phyloP scores from a whole-genome alignment of 2,888 invertebrate species.

The Eupithecia exiguata region DNA sequence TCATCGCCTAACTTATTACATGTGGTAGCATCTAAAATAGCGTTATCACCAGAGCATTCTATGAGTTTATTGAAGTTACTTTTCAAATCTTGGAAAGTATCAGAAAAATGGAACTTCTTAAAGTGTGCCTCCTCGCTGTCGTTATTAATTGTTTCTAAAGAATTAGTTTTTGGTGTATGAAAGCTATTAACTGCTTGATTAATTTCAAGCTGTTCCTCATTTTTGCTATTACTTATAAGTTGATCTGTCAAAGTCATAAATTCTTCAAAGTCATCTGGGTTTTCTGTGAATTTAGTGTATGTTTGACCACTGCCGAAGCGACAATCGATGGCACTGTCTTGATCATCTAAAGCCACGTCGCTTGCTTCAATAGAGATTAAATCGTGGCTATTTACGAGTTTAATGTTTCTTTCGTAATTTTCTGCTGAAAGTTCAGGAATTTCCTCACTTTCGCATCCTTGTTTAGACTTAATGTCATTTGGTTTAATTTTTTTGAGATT shows the following conservation, averaged over 20 bases:
- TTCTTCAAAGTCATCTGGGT: constrained; percentile 73
- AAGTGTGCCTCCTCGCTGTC: constrained; percentile 41
- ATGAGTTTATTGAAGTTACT: constrained; percentile 67
- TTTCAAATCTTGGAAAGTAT: constrained; percentile 69
- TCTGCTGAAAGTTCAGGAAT: constrained; percentile 59
- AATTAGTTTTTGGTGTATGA: constrained; percentile 74
- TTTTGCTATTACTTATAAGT: constrained; percentile 57
- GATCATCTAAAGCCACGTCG: constrained; percentile 39
- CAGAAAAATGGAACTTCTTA: constrained; percentile 61
- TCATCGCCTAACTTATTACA: constrained; percentile 44
- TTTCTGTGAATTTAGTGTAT: constrained; percentile 77
- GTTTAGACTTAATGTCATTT: constrained; percentile 27
- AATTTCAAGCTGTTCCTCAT: constrained; percentile 47
- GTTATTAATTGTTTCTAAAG: constrained; percentile 67
- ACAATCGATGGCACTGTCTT: constrained; percentile 53
- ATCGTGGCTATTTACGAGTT: constrained; percentile 60
- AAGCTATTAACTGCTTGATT: constrained; percentile 59
- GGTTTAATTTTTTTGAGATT: constrained; percentile 25
- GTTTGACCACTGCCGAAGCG: constrained; percentile 77
- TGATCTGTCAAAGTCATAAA: constrained; percentile 75
- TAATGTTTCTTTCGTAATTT: constrained; percentile 63
- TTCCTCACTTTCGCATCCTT: constrained; percentile 44
- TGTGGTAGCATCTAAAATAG: constrained; percentile 41
- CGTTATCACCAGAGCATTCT: constrained; percentile 53
- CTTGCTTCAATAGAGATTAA: constrained; percentile 62